Base-by-base conservation (phyloP, 2,113 vertebrate genomes). In the Galeopterus variegatus region DNA sequence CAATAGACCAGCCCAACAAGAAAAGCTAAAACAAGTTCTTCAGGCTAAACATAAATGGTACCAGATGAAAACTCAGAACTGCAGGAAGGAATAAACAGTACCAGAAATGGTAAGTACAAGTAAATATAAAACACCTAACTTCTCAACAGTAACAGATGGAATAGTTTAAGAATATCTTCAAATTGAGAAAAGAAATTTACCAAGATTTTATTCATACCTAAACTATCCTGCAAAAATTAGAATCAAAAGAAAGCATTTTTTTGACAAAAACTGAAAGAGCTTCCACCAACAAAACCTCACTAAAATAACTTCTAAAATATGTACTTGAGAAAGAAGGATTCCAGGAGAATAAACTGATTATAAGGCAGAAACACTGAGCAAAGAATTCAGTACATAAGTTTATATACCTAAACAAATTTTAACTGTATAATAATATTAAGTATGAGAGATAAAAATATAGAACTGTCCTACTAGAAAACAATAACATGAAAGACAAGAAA, bases 221-320 rank as follows among this genome's bases (percentile, higher is more conserved):
- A 96, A 82, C 41, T 64, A 93, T 18, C 77, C 64, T 45, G 26
- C 26, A 96, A 62, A 89, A 94, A 58, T 52, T n/a, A 62, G 14
- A 4, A 21, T n/a, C 19, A 72, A 80, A 77, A 73, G 4, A 65
- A 62, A 88, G 48, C 6, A 45, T 81, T 94, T 94, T 92, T 92
- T 41, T 81, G 50, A 50, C 19, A 83, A 89, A 94, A 94, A 56
- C 31, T 10, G n/a, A 41, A 41, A 67, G 23, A 88, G 26, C 24
- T 87, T 11, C 67, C n/a, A 90, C n/a, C 23, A 96, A 48, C 31
- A 96, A 84, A 97, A 72, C 14, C 45, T 81, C 67, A 72, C 26
- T 81, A 56, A 60, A 56, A 45, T 6, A 58, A 79, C 26, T 88
- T 76, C 56, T 70, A 83, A 76, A 73, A 69, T 56, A 76, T 45